These are phyloP conservation scores for Scarus forsteni DNA, from an alignment of 2,797 vertebrate species.

Conservation along the genomic window DNA sequence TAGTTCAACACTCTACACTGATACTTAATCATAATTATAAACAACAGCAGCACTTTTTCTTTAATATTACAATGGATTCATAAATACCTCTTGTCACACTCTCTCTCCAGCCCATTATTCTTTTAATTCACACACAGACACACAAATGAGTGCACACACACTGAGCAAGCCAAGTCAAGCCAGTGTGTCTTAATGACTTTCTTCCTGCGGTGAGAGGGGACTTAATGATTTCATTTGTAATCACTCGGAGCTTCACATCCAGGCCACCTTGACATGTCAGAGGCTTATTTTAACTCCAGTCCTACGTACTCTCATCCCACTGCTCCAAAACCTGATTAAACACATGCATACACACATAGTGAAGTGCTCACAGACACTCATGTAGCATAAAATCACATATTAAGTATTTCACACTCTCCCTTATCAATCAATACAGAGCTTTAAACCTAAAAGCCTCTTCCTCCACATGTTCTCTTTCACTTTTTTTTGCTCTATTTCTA, in stretches of 20 bases:
- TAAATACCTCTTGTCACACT: slow-evolving; percentile 11
- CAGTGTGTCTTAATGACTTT: slow-evolving; percentile 69
- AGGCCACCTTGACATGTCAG: slow-evolving; percentile 70
- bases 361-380: slow-evolving; percentile 6
- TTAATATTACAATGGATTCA: slow-evolving; percentile 28
- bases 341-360: slow-evolving; percentile 1
- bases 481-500: slow-evolving; percentile 2
- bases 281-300: slow-evolving; percentile 59
- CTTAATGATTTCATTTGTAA: slow-evolving; percentile 77
- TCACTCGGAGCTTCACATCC: slow-evolving; percentile 69
- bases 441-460: slow-evolving; percentile 17
- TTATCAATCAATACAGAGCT: slow-evolving; percentile 25
- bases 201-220: slow-evolving; percentile 61
- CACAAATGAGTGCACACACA: slow-evolving; percentile 10
- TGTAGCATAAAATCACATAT: not conserved
- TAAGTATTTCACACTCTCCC: slow-evolving; percentile 8
- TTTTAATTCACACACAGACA: slow-evolving; percentile 19
- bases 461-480: not conserved
- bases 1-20: not conserved
- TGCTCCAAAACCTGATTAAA: slow-evolving; percentile 42
- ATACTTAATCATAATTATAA: not conserved
- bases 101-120: slow-evolving; percentile 7
- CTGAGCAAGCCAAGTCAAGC: slow-evolving; percentile 47
- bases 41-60: not conserved
- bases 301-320: slow-evolving; percentile 20